Conservation (phyloP, 2,888 invertebrate genomes). For the Dolichopus griseipennis region DNA sequence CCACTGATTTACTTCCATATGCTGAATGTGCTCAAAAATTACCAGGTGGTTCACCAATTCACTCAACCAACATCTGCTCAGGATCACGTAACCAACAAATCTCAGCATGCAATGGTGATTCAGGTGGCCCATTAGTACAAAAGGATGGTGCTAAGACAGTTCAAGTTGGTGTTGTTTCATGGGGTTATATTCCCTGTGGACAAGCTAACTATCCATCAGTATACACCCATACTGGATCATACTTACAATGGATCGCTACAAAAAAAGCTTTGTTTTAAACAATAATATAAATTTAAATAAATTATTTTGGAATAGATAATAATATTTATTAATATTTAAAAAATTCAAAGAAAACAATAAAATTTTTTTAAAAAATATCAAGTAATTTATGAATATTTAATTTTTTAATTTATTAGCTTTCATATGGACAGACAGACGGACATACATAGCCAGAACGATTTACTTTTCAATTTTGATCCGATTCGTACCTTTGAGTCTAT, state of each 20-base stretch:
- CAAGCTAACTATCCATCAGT: constrained; percentile 39
- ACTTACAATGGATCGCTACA: constrained; percentile 32
- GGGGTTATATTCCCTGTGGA: constrained; percentile 45
- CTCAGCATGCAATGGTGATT: constrained; percentile 44
- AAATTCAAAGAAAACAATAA: too few relatives aligned
- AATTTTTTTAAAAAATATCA: too few relatives aligned
- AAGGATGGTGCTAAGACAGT: constrained; percentile 12
- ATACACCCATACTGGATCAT: constrained; percentile 36
- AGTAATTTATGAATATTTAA: too few relatives aligned
- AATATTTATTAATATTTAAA: too few relatives aligned
- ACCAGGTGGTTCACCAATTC: constrained; percentile 26
- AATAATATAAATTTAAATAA: too few relatives aligned
- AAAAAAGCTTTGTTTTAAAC: constrained; percentile 14
- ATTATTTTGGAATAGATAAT: too few relatives aligned
- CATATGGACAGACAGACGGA: too few relatives aligned
- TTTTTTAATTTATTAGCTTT: too few relatives aligned
- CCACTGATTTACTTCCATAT: constrained; percentile 17
- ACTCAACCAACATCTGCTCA: constrained; percentile 31
- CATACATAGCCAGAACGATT: too few relatives aligned
- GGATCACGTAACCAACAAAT: constrained; percentile 40
- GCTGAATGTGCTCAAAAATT: constrained; percentile 25
- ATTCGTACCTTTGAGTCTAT: too few relatives aligned
- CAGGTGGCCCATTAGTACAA: constrained; percentile 37
- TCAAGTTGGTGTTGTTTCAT: constrained; percentile 45
- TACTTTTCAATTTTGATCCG: too few relatives aligned